Evolutionary conservation across 1,140 invertebrate genomes (phyloP).

Genomic region (Drosophila subobscura): DNA sequence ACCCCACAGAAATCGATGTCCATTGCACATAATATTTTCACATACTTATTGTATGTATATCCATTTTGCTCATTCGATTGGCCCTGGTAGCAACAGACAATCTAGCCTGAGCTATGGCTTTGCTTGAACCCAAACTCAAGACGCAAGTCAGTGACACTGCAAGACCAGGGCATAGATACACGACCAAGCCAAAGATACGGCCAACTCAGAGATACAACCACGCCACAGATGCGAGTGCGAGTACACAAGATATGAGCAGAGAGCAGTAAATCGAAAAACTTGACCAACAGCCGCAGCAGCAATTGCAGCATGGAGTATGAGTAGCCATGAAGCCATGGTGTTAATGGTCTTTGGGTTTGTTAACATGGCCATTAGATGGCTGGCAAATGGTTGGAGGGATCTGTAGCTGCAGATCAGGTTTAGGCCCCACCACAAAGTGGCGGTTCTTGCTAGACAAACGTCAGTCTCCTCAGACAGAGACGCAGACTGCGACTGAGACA

Average conservation of each 20-base stretch:
- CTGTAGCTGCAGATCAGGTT: neutral
- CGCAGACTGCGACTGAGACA: slow-evolving; percentile 26
- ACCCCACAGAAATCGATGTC: slow-evolving; percentile 13
- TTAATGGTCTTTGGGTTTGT: slow-evolving; percentile 58
- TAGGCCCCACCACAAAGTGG: neutral
- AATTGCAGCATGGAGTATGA: slow-evolving; percentile 29
- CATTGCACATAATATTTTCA: slow-evolving; percentile 17
- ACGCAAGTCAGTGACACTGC: slow-evolving; percentile 54
- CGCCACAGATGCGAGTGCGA: neutral
- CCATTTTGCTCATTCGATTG: slow-evolving; percentile 12
- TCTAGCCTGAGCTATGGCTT: slow-evolving; percentile 40
- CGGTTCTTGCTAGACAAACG: slow-evolving; percentile 64
- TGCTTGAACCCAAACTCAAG: slow-evolving; percentile 41
- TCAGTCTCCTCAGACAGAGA: slow-evolving; percentile 34
- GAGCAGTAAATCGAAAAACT: slow-evolving; percentile 34
- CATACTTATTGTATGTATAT: neutral
- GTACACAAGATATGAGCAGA: slow-evolving; percentile 8
- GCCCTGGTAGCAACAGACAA: slow-evolving; percentile 20
- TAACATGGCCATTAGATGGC: slow-evolving; percentile 63
- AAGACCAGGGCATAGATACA: slow-evolving; percentile 6
- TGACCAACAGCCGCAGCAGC: slow-evolving; percentile 31
- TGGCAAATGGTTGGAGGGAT: neutral
- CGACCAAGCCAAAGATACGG: too few species aligned
- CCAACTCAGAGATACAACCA: too few species aligned
- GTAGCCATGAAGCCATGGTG: slow-evolving; percentile 4